These are phyloP conservation scores for Leptinotarsa tumamoca DNA, from an alignment of 2,888 invertebrate genomes.

Conservation along the genomic window DNA sequence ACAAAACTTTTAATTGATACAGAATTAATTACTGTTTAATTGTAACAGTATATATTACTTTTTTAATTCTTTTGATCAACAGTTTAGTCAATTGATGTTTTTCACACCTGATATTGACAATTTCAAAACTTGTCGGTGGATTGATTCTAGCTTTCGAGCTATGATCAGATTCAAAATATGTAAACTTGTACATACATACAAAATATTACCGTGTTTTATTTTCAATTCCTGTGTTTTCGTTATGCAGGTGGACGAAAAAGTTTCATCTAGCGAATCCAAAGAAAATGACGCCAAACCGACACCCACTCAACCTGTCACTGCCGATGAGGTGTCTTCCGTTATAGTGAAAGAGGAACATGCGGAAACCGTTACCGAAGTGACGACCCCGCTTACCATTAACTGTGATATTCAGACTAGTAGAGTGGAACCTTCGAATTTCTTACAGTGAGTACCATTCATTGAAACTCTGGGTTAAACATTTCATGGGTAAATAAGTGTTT, in stretches of 20 bases:
- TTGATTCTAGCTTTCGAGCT: too few species aligned
- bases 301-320: constrained; percentile 22
- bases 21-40: too few species aligned
- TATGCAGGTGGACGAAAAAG: constrained; percentile 40
- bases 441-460: constrained; percentile 50
- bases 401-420: constrained; percentile 56
- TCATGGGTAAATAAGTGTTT: too few species aligned
- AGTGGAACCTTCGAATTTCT: constrained; percentile 45
- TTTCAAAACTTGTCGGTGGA: too few species aligned
- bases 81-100: too few species aligned
- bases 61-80: too few species aligned
- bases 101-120: too few species aligned
- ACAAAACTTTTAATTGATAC: too few species aligned
- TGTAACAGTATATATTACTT: too few species aligned
- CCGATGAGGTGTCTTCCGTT: not conserved
- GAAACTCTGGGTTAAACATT: too few species aligned
- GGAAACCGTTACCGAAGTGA: constrained; percentile 43
- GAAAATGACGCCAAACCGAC: constrained; percentile 54
- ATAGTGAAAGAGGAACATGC: not conserved
- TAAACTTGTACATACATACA: not conserved
- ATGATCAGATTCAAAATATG: too few species aligned
- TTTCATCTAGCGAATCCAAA: constrained; percentile 58
- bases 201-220: not conserved
- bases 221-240: not conserved
- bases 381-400: constrained; percentile 58